Base-by-base conservation (phyloP, 2,113 vertebrate genomes). In the Oncorhynchus gorbuscha region DNA sequence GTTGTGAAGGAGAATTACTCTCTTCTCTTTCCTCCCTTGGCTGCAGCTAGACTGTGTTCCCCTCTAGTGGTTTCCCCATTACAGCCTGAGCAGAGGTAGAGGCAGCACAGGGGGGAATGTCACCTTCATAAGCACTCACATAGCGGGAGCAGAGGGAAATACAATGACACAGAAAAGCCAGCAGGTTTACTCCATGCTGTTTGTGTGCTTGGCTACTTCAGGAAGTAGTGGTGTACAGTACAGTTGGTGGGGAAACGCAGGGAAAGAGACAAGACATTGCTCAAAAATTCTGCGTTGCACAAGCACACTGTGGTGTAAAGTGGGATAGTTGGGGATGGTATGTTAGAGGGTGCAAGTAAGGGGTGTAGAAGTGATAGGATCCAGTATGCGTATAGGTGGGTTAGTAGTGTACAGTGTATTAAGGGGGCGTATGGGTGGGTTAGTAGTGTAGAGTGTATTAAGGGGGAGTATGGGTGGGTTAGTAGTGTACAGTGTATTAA, bases 41-140 rank as follows among this genome's bases (percentile, higher is more conserved):
- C 75, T 69, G 71, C 77, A 75, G 18, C 59, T 62, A 35, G 80
- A 45, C 69, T 71, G 76, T 45, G 79, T 85, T 88, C 73, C 76
- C 80, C 85, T 79, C 83, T 22, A 76, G 68, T 74, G 39, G 61
- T 77, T 70, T 69, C 66, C 62, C 67, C 79, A 61, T 79, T 75
- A 79, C 72, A 81, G 30, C 70, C 73, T 24, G 78, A 83, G 86
- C 82, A 74, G 69, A 45, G 66, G 13, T 28, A 68, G 66, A 68
- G 59, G 8, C 59, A 62, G 2, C 59, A 62, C 20, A 18, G 9
- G 51, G 51, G 39, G 39, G 39, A 45, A 45, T 45, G 39, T 45
- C 39, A 11, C 39, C 39, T 45, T 45, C 81, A 78, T 79, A 76
- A 75, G 76, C 76, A 55, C 65, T 80, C 73, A 71, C 71, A 75